A percentile compares a stretch with the other conserved stretches of the same genome.
Evolutionary conservation across 2,888 invertebrate genomes (phyloP).

Genomic region (Archips crataeganus): DNA sequence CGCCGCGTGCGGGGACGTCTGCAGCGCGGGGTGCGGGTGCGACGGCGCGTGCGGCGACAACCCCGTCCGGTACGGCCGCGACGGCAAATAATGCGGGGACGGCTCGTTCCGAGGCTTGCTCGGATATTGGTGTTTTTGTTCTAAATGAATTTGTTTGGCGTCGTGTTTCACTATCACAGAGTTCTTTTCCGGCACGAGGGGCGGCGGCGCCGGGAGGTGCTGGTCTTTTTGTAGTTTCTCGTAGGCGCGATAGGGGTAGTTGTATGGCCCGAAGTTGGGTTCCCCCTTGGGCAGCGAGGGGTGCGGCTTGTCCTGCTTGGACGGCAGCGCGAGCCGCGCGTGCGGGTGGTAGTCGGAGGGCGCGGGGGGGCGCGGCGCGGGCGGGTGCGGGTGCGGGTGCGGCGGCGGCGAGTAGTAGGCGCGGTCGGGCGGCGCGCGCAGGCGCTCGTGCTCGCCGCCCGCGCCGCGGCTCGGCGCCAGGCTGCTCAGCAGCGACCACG

Average conservation of each 20-base stretch:
- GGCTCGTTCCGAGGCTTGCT: slow-evolving; percentile 86
- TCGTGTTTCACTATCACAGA: slow-evolving; percentile 93
- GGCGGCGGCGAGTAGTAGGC: slow-evolving; percentile 59
- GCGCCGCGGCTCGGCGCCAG: slow-evolving; percentile 77
- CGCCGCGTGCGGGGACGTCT: slow-evolving; percentile 72
- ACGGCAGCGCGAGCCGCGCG: slow-evolving; percentile 49
- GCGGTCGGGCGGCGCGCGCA: slow-evolving; percentile 58
- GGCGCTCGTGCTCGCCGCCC: slow-evolving; percentile 61
- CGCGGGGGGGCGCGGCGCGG: slow-evolving; percentile 53
- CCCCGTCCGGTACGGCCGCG: slow-evolving; percentile 77
- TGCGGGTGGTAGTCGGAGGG: slow-evolving; percentile 64
- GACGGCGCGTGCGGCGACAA: slow-evolving; percentile 85
- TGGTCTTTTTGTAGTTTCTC: slow-evolving; percentile 87
- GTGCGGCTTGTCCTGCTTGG: slow-evolving; percentile 72
- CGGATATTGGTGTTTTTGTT: slow-evolving; percentile 85
- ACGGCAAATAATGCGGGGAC: slow-evolving; percentile 84
- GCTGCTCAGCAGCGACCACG: slow-evolving; percentile 85
- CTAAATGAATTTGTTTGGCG: slow-evolving; percentile 87
- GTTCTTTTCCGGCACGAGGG: slow-evolving; percentile 90
- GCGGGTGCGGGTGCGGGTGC: slow-evolving; percentile 46
- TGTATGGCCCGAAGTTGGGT: slow-evolving; percentile 88
- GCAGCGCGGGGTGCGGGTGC: slow-evolving; percentile 79
- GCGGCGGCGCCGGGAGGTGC: slow-evolving; percentile 88
- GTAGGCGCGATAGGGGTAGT: slow-evolving; percentile 87
- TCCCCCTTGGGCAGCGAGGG: slow-evolving; percentile 86